These are phyloP conservation scores for Bombus pyrosoma DNA, from an alignment of 1,140 invertebrate species.

Conservation along the genomic window DNA sequence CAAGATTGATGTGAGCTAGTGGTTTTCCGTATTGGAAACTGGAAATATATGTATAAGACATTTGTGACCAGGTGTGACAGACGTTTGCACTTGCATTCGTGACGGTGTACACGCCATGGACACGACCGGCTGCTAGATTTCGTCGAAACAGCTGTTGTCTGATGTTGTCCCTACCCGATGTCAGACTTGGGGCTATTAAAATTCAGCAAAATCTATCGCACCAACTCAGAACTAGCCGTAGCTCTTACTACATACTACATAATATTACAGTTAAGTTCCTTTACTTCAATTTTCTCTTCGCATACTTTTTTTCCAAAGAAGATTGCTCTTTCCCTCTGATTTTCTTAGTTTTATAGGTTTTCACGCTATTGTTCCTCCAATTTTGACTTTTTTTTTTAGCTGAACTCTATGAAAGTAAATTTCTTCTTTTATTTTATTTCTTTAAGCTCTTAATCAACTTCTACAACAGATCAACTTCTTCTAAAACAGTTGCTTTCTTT, in stretches of 20 bases:
- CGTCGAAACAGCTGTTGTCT: slow-evolving; percentile 52
- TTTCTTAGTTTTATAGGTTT: no score
- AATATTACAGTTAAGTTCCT: neutral
- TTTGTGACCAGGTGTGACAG: slow-evolving; percentile 51
- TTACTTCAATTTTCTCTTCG: neutral
- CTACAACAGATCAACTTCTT: no score
- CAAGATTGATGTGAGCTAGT: neutral
- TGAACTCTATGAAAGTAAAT: no score
- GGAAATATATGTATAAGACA: slow-evolving; percentile 17
- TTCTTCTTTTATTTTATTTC: no score
- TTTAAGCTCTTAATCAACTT: no score
- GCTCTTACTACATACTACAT: neutral
- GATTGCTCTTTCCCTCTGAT: no score
- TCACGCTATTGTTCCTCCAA: no score
- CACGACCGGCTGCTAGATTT: slow-evolving; percentile 47
- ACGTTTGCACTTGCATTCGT: slow-evolving; percentile 48
- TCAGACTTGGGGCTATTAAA: slow-evolving; percentile 30
- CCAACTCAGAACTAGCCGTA: neutral
- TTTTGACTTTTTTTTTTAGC: no score
- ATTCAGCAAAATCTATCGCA: slow-evolving; percentile 34
- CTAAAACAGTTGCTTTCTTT: no score
- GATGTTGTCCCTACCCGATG: slow-evolving; percentile 19
- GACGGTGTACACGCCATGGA: slow-evolving; percentile 35
- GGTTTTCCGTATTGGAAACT: neutral
- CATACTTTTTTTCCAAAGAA: neutral